Evolutionary conservation across 2,888 invertebrate species (phyloP).

Genomic region (Pandemis corylana): DNA sequence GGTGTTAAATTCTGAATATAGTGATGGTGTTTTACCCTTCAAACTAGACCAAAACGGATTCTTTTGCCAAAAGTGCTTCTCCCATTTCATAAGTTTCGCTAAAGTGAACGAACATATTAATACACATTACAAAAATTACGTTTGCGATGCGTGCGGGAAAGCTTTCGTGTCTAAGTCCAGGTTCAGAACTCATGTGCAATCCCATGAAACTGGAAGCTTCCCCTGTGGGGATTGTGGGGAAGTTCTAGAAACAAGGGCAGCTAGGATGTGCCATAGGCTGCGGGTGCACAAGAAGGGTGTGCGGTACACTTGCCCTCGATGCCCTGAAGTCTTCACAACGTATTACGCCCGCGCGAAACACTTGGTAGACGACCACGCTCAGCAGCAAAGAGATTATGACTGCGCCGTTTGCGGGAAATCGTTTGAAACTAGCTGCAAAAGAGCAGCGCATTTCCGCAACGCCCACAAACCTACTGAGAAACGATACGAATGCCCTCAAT

Average conservation of each 20-base stretch:
- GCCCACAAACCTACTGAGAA: constrained; percentile 60
- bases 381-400: constrained; percentile 60
- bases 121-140: constrained; percentile 72
- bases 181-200: constrained; percentile 72
- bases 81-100: constrained; percentile 61
- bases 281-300: constrained; percentile 68
- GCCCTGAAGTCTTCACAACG: constrained; percentile 69
- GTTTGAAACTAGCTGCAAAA: constrained; percentile 69
- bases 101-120: constrained; percentile 79
- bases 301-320: constrained; percentile 73
- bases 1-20: constrained; percentile 59
- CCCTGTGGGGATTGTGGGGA: constrained; percentile 72
- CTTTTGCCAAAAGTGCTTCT: constrained; percentile 70
- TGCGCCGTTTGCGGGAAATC: constrained; percentile 65
- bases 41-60: constrained; percentile 64
- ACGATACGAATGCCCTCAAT: constrained; percentile 60
- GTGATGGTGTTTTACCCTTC: constrained; percentile 76
- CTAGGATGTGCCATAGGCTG: constrained; percentile 67
- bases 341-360: constrained; percentile 72
- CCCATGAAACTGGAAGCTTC: constrained; percentile 69
- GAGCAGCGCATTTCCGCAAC: constrained; percentile 63
- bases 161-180: constrained; percentile 73
- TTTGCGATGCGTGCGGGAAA: constrained; percentile 77
- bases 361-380: constrained; percentile 66
- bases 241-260: constrained; percentile 64